Evolutionary conservation across 2,113 vertebrate species (phyloP).

Genomic region (Callipepla squamata): DNA sequence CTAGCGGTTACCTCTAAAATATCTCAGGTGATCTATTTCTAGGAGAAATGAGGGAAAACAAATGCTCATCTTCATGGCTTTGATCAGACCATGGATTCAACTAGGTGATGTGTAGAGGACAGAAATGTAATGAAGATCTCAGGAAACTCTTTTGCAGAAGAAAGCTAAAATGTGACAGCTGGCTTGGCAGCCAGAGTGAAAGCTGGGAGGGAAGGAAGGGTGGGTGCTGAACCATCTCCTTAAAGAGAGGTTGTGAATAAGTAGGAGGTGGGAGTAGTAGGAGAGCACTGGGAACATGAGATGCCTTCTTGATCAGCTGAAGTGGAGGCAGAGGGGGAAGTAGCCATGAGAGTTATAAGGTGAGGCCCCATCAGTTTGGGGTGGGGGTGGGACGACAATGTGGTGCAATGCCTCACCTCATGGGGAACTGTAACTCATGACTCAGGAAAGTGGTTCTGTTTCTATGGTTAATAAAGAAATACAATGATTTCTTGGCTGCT

Average conservation of each 20-base stretch:
- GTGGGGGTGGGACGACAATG: neutral
- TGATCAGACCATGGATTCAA: neutral
- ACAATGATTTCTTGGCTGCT: neutral
- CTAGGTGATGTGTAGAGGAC: neutral
- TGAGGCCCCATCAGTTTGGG: neutral
- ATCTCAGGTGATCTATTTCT: neutral
- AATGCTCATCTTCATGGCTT: neutral
- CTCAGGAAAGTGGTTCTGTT: slow-evolving; percentile 1
- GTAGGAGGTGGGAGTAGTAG: neutral
- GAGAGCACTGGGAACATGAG: neutral
- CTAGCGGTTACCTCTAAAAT: neutral
- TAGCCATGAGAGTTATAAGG: neutral
- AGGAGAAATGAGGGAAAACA: neutral
- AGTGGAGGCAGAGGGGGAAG: neutral
- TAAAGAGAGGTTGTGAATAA: neutral
- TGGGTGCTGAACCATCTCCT: neutral
- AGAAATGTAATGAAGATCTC: neutral
- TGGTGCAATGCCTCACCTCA: neutral
- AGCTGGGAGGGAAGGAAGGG: neutral
- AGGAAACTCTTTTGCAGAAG: neutral
- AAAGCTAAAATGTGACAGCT: neutral
- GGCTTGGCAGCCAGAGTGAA: neutral
- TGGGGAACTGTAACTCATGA: slow-evolving; percentile 15
- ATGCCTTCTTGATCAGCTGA: neutral
- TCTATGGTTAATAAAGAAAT: neutral